A percentile compares a stretch with the other conserved stretches of the same genome.
Conservation (phyloP, 2,113 vertebrate genomes). For the Bos taurus region DNA sequence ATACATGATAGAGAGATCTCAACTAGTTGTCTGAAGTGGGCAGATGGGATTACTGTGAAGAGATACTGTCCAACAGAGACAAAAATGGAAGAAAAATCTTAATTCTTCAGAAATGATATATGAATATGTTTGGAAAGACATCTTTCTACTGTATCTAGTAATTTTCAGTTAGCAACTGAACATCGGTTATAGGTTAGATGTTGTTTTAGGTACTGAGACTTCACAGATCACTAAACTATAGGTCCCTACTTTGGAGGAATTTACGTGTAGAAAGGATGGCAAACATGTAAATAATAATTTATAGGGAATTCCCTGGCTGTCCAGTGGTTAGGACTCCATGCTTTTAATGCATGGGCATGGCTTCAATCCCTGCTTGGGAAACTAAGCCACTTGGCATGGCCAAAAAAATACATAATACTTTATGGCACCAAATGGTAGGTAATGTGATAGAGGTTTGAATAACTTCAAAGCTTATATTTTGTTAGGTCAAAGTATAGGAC, state of each 20-base stretch:
- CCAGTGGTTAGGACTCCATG: not conserved
- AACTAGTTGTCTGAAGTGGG: not conserved
- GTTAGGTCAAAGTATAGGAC: not conserved
- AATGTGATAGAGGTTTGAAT: not conserved
- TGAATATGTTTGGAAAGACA: not conserved
- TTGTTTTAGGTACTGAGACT: not conserved
- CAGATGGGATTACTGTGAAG: not conserved
- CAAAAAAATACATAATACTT: not conserved
- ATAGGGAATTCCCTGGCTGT: not conserved
- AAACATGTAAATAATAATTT: slow-evolving; percentile 20
- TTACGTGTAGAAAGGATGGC: not conserved
- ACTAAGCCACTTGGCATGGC: not conserved
- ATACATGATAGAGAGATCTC: not conserved
- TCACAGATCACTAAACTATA: slow-evolving; percentile 4
- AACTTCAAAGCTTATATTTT: slow-evolving; percentile 7
- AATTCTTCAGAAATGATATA: not conserved
- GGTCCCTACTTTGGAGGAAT: not conserved
- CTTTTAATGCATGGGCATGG: not conserved
- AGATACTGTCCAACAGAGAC: not conserved
- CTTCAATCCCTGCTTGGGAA: not conserved
- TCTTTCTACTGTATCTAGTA: not conserved
- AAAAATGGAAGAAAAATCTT: slow-evolving; percentile 10
- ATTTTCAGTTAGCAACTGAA: not conserved
- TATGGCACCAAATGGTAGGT: not conserved
- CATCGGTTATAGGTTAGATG: not conserved